These are phyloP conservation scores for Caenorhabditis latens DNA, from an alignment of 1,140 invertebrate genomes.

Conservation along the genomic window DNA sequence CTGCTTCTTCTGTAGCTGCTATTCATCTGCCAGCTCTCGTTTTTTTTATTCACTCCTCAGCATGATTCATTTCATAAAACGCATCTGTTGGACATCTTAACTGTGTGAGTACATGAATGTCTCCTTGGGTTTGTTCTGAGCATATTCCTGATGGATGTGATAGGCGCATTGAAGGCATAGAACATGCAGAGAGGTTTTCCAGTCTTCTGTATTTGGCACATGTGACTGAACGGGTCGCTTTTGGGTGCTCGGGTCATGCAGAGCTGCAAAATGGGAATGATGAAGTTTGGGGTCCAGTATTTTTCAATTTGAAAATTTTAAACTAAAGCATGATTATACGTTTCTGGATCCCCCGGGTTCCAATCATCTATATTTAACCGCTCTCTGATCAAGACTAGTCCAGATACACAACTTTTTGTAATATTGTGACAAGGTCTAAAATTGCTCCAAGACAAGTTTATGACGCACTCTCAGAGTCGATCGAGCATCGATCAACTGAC, in stretches of 20 bases:
- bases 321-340: too few relatives aligned
- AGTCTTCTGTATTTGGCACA: conserved; percentile 21
- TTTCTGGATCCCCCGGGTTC: too few relatives aligned
- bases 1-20: neutral
- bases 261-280: conserved; percentile 35
- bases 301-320: too few relatives aligned
- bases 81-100: conserved; percentile 21
- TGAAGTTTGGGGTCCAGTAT: too few relatives aligned
- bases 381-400: too few relatives aligned
- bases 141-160: conserved; percentile 55
- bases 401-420: too few relatives aligned
- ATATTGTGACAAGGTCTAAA: too few relatives aligned
- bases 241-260: conserved; percentile 37
- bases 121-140: conserved; percentile 1
- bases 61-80: conserved; percentile 18
- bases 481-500: too few relatives aligned
- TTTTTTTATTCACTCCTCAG: conserved; percentile 57
- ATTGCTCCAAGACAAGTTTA: too few relatives aligned
- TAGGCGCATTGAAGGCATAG: conserved; percentile 32
- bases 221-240: conserved; percentile 54
- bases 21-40: conserved; percentile 28
- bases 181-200: conserved; percentile 55
- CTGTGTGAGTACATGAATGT: neutral
- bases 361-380: too few relatives aligned
- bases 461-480: too few relatives aligned